Conservation (phyloP, 2,113 vertebrate species). For the Myocastor coypus region DNA sequence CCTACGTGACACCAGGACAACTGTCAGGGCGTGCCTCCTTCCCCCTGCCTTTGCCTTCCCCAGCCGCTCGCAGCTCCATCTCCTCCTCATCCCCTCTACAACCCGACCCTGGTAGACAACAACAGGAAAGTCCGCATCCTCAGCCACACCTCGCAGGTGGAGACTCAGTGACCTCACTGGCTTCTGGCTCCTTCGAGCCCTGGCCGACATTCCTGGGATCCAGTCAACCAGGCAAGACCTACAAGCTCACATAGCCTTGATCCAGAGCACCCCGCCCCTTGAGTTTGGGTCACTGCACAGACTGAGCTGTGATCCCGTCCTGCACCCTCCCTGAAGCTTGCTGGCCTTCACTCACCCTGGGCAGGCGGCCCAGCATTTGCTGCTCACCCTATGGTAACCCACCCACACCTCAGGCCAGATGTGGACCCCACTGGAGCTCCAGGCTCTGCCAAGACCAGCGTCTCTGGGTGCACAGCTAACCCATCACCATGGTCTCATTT, state of each 20-base stretch:
- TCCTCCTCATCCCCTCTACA: not conserved
- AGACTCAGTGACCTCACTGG: not conserved
- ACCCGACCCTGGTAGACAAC: not conserved
- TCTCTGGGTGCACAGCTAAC: not conserved
- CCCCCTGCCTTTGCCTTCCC: slow-evolving; percentile 28
- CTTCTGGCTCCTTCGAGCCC: not conserved
- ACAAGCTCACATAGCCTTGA: not conserved
- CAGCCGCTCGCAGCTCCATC: not conserved
- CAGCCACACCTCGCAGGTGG: not conserved
- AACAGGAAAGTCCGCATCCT: not conserved
- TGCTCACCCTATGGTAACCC: accelerated
- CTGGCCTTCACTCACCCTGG: not conserved
- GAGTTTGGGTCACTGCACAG: accelerated
- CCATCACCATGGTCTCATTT: accelerated
- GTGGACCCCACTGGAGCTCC: not conserved
- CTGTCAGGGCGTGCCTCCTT: not conserved
- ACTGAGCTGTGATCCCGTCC: not conserved
- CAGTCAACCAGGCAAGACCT: not conserved
- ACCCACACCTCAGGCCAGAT: not conserved
- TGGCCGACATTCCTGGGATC: not conserved
- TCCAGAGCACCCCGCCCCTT: not conserved
- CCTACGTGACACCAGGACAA: slow-evolving; percentile 35
- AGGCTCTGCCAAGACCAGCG: not conserved
- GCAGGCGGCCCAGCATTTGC: not conserved
- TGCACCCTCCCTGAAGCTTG: accelerated